A percentile compares a stretch with the other conserved stretches of the same genome.
Conservation (phyloP, 2,113 vertebrate genomes). For the Rhinoderma darwinii region DNA sequence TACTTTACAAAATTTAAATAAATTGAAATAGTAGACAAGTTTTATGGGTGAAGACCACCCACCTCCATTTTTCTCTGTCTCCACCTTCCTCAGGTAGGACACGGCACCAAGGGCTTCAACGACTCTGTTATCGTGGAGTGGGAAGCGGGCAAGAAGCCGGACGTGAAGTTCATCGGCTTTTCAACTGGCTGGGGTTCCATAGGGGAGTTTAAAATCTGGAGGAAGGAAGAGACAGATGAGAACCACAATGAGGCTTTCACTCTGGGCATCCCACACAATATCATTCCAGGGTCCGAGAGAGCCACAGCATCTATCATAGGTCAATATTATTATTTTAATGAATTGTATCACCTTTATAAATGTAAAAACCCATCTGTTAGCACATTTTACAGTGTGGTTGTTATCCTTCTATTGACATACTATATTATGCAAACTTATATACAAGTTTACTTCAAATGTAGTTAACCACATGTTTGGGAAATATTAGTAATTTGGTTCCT, state of each 20-base stretch:
- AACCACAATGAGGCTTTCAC: constrained; percentile 96
- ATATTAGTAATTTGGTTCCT: no score
- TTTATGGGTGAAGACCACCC: neutral
- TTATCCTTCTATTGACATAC: no score
- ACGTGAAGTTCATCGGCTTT: constrained; percentile 90
- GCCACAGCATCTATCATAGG: constrained; percentile 90
- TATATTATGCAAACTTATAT: neutral
- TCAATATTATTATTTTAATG: constrained; percentile 60
- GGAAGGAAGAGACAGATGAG: constrained; percentile 90
- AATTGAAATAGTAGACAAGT: neutral
- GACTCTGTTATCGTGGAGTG: constrained; percentile 86
- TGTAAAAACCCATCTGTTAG: no score
- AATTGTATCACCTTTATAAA: no score
- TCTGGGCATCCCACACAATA: constrained; percentile 87
- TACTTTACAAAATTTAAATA: neutral
- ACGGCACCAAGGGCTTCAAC: constrained; percentile 81
- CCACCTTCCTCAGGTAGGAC: constrained; percentile 79
- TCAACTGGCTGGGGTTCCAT: constrained; percentile 94
- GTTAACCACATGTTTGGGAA: neutral
- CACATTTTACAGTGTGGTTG: no score
- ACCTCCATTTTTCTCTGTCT: constrained; percentile 11
- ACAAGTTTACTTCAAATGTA: neutral
- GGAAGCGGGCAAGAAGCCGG: constrained; percentile 74
- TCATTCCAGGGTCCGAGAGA: constrained; percentile 89
- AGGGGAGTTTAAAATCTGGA: constrained; percentile 95